These are phyloP conservation scores for Cheumatopsyche charites DNA, from an alignment of 1,140 invertebrate genomes.

Conservation along the genomic window DNA sequence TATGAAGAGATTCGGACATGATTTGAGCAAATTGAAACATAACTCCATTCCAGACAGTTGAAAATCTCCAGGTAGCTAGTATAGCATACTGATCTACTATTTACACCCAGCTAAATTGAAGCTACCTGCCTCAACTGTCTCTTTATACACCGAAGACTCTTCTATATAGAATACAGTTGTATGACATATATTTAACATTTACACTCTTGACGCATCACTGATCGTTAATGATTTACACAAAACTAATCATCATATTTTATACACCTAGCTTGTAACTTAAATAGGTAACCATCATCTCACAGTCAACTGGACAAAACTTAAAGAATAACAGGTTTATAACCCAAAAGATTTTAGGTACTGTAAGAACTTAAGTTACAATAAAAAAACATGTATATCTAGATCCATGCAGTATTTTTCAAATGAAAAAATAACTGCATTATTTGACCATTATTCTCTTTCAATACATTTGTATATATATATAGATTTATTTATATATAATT, in stretches of 20 bases:
- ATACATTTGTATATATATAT: constrained; percentile 29
- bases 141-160: constrained; percentile 29
- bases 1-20: neutral
- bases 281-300: constrained; percentile 49
- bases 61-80: constrained; percentile 15
- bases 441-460: constrained; percentile 35
- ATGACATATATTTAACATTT: constrained; percentile 40
- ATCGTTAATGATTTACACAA: constrained; percentile 37
- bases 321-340: constrained; percentile 42
- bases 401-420: constrained; percentile 34
- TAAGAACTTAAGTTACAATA: constrained; percentile 42
- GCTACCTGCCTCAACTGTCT: constrained; percentile 25
- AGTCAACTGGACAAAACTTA: constrained; percentile 48
- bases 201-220: constrained; percentile 37
- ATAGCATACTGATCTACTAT: constrained; percentile 36
- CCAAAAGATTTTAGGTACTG: constrained; percentile 44
- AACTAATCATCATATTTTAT: constrained; percentile 41
- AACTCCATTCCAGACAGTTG: constrained; percentile 1
- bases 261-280: constrained; percentile 47
- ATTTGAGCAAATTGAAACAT: neutral
- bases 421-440: constrained; percentile 37
- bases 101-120: constrained; percentile 34
- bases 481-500: constrained; percentile 12
- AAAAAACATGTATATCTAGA: constrained; percentile 40
- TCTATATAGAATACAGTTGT: constrained; percentile 37